These are phyloP conservation scores for Sphaerophoria taeniata DNA, from an alignment of 2,888 invertebrate species.

Conservation along the genomic window DNA sequence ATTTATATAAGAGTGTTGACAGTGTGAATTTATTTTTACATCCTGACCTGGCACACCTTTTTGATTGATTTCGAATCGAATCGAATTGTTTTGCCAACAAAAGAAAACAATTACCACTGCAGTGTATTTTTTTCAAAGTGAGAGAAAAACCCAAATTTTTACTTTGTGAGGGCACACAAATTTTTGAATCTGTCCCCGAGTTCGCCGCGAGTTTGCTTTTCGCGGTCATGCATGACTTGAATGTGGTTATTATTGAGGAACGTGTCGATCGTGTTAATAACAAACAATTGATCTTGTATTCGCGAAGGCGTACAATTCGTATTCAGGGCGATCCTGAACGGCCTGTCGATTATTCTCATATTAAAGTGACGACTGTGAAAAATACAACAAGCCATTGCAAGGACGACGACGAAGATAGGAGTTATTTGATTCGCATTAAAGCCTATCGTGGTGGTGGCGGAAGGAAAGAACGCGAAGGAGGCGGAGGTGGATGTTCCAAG, in stretches of 20 bases:
- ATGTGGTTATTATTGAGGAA: constrained; percentile 67
- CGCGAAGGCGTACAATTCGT: constrained; percentile 65
- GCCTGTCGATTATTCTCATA: constrained; percentile 53
- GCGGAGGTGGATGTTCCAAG: constrained; percentile 18
- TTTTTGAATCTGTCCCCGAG: constrained; percentile 2
- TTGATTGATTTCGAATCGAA: constrained; percentile 37
- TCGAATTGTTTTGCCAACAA: constrained; percentile 11
- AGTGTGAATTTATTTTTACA: constrained; percentile 63
- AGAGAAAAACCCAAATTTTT: constrained; percentile 20
- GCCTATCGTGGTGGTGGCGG: constrained; percentile 50
- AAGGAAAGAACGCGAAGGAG: neutral
- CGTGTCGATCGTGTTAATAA: constrained; percentile 71
- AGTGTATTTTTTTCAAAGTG: neutral
- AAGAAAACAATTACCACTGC: neutral
- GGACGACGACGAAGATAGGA: constrained; percentile 36
- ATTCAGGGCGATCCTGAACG: constrained; percentile 45
- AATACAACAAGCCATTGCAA: constrained; percentile 20
- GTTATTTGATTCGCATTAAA: constrained; percentile 64
- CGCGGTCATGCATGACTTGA: constrained; percentile 71
- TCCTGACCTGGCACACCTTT: constrained; percentile 64
- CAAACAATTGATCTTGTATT: constrained; percentile 61
- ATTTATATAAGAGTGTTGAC: constrained; percentile 62
- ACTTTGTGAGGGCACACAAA: constrained; percentile 6
- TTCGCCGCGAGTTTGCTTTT: constrained; percentile 30
- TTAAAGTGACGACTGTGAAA: constrained; percentile 61